These are phyloP conservation scores for Sebastes oblongus DNA, from an alignment of 2,797 vertebrate species.

Conservation along the genomic window DNA sequence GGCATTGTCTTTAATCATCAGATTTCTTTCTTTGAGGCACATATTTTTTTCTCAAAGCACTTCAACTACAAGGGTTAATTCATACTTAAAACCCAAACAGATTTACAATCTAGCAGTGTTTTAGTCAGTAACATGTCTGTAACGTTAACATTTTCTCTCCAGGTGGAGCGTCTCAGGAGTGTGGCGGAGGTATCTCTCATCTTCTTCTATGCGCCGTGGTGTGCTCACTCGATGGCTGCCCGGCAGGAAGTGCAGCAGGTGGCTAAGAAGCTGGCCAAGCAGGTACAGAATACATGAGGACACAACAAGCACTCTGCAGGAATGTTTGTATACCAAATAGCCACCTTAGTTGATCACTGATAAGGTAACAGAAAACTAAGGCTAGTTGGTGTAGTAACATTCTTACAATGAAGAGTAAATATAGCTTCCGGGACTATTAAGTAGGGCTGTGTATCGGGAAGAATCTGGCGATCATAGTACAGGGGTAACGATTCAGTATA, in stretches of 20 bases:
- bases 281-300: conserved; percentile 79
- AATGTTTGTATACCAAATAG: conserved; percentile 2
- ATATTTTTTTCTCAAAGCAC: not conserved
- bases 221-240: conserved; percentile 91
- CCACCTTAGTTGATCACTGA: not conserved
- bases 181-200: conserved; percentile 89
- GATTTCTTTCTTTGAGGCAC: not conserved
- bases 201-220: conserved; percentile 98
- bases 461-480: too few species aligned
- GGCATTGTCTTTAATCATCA: not conserved
- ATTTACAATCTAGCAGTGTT: not conserved
- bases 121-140: not conserved
- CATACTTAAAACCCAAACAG: not conserved
- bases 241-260: conserved; percentile 89
- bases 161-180: conserved; percentile 85
- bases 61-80: not conserved
- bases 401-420: not conserved
- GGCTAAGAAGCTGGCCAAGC: conserved; percentile 87
- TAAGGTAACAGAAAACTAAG: not conserved
- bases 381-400: not conserved
- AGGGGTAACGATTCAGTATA: too few species aligned
- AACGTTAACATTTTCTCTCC: not conserved
- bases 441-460: too few species aligned
- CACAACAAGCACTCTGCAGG: not conserved
- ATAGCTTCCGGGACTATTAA: not conserved